Conservation (phyloP, 2,888 invertebrate species). For the Leucoptera coffeella region DNA sequence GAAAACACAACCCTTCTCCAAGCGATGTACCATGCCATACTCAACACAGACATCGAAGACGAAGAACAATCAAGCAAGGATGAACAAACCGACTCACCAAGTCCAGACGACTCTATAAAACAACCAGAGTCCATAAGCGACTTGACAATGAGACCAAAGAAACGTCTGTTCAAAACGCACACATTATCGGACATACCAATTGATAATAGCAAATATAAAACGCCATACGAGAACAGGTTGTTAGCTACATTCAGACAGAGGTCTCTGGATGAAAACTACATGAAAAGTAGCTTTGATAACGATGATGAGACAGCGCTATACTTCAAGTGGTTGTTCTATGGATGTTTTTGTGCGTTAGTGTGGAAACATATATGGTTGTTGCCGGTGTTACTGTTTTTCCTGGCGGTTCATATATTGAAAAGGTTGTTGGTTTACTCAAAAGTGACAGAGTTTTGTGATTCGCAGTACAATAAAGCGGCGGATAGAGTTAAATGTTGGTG, state of each 20-base stretch:
- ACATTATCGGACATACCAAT: conserved; percentile 38
- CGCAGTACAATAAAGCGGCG: conserved; percentile 28
- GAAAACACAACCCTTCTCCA: too few relatives aligned
- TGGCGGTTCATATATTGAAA: conserved; percentile 62
- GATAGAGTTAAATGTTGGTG: conserved; percentile 54
- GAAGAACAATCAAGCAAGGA: too few relatives aligned
- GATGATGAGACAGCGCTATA: conserved; percentile 63
- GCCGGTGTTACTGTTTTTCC: conserved; percentile 69
- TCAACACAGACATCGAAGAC: too few relatives aligned
- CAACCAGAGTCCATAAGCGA: too few relatives aligned
- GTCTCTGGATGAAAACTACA: conserved; percentile 36
- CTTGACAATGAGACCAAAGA: too few relatives aligned
- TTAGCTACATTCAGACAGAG: conserved; percentile 32
- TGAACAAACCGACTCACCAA: too few relatives aligned
- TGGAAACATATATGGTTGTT: conserved; percentile 84
- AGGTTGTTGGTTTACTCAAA: conserved; percentile 43
- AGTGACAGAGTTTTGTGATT: conserved; percentile 39
- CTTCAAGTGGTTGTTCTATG: conserved; percentile 73
- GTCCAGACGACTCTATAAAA: too few relatives aligned
- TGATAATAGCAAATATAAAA: conserved; percentile 22
- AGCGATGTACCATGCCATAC: too few relatives aligned
- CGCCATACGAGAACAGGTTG: conserved; percentile 24
- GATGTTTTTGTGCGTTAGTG: conserved; percentile 74
- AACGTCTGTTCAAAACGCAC: conserved; percentile 38
- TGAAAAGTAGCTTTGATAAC: conserved; percentile 29